Evolutionary conservation across 1,140 invertebrate genomes (phyloP).

Genomic region (Babylonia areolata): DNA sequence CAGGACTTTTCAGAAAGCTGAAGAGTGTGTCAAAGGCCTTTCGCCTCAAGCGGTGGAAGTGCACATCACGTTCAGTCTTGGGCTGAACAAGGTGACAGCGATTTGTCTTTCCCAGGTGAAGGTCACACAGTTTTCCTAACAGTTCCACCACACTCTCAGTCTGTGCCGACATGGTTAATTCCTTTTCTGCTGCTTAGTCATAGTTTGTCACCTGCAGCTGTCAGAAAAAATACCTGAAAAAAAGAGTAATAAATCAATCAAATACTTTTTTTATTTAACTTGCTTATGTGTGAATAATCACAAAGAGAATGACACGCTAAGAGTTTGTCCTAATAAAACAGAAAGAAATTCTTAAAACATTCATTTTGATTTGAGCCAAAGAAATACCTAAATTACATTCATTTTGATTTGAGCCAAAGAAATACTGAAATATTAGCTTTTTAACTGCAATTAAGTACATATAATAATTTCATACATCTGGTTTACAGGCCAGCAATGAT

Average conservation of each 20-base stretch:
- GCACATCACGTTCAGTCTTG: conserved; percentile 29
- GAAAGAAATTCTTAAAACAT: too few relatives aligned
- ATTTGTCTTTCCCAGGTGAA: conserved; percentile 36
- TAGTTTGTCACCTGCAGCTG: too few relatives aligned
- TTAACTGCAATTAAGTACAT: too few relatives aligned
- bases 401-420: too few relatives aligned
- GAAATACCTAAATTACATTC: too few relatives aligned
- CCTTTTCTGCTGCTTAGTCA: too few relatives aligned
- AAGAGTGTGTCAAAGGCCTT: conserved; percentile 51
- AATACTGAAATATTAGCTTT: too few relatives aligned
- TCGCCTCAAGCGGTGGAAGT: conserved; percentile 35
- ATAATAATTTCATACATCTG: too few relatives aligned
- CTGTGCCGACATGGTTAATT: neutral
- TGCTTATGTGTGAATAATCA: neutral
- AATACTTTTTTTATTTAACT: too few relatives aligned
- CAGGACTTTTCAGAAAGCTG: conserved; percentile 43
- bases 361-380: too few relatives aligned
- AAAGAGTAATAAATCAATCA: neutral
- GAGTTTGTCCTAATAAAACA: too few relatives aligned
- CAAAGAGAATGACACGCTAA: neutral
- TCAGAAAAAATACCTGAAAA: neutral
- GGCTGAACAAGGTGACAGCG: conserved; percentile 51
- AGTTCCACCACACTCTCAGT: conserved; percentile 43
- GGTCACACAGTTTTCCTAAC: conserved; percentile 46
- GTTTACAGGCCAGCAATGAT: too few relatives aligned